Evolutionary conservation across 2,113 vertebrate species (phyloP), one percentile per base, ranked within the genome.

Genomic region (Alosa alosa): DNA sequence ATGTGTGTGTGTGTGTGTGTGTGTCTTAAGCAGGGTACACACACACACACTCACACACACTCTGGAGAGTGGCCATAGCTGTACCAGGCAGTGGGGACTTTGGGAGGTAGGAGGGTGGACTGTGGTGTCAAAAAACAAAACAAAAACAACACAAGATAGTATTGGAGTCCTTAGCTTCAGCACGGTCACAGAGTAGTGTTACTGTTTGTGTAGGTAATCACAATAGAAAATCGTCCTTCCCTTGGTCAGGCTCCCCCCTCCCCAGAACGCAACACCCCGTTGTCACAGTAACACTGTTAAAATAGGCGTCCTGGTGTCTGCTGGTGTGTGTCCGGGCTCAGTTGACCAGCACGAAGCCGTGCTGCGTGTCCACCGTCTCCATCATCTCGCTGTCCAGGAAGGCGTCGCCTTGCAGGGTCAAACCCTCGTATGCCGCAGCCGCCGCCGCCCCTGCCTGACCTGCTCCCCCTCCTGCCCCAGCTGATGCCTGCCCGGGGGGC

Each of bases 361-460:
- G 97, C 93, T 99, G 98, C 0, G 97, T 96, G 93, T 99, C 98
- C 88, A 99, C 97, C 0, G 97, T 97, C 92, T 99, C 98, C 96
- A 99, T 97, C 98, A 99, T 99, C 91, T 99, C 98, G 52, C 96
- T 96, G 83, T 99, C 98, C 78, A 97, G 95, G 86, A 98, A 96
- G 81, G 94, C 88, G 84, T 92, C 93, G 3, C 97, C 96, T 89
- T 97, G 86, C 39, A 97, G 95, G 18, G 93, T 83, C 45, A 97
- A 91, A 0, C 95, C 20, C 22, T 96, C 95, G 0, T 96, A 96
- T 89, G 88, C 81, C 1, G 94, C 85, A 72, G 91, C 84, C 0
- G 91, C 9, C 17, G 93, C 94, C 0, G 89, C 94, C 86, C 89
- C 89, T 1, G 90, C 84, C 90, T 10, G 50, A 10, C 60, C 60